A percentile compares a stretch with the other conserved stretches of the same genome.
phyloP scores from a whole-genome alignment of 1,140 invertebrate species.

The Caenorhabditis brenneri region DNA sequence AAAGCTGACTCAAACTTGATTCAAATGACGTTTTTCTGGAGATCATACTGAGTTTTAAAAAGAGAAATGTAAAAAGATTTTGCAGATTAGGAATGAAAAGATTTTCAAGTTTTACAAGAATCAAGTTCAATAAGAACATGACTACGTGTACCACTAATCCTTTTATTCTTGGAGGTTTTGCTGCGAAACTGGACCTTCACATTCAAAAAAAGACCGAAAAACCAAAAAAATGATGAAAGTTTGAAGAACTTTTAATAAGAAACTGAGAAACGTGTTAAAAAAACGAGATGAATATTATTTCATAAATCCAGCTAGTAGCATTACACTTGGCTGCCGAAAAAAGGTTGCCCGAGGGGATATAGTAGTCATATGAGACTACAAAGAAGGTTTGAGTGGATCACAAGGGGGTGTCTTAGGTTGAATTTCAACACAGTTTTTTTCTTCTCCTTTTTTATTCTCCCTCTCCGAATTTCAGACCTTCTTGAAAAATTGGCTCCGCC shows the following conservation, averaged over 20 bases:
- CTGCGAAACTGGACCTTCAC: neutral
- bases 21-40: neutral
- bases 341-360: conserved; percentile 32
- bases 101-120: too few relatives aligned
- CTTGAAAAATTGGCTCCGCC: neutral
- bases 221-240: neutral
- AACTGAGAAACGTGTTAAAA: neutral
- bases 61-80: too few relatives aligned
- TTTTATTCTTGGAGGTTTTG: too few relatives aligned
- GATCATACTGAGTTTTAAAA: too few relatives aligned
- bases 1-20: neutral
- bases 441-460: neutral
- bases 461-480: conserved; percentile 3
- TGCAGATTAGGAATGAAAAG: too few relatives aligned
- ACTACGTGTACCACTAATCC: too few relatives aligned
- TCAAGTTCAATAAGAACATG: neutral
- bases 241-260: conserved; percentile 29
- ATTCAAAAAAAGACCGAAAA: neutral
- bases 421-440: conserved; percentile 30
- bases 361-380: conserved; percentile 42
- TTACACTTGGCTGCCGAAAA: conserved; percentile 21
- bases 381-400: conserved; percentile 37
- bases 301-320: neutral
- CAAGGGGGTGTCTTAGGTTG: conserved; percentile 35
- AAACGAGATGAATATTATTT: conserved; percentile 19